phyloP scores from a whole-genome alignment of 2,888 invertebrate species.

The Gerris lacustris region DNA sequence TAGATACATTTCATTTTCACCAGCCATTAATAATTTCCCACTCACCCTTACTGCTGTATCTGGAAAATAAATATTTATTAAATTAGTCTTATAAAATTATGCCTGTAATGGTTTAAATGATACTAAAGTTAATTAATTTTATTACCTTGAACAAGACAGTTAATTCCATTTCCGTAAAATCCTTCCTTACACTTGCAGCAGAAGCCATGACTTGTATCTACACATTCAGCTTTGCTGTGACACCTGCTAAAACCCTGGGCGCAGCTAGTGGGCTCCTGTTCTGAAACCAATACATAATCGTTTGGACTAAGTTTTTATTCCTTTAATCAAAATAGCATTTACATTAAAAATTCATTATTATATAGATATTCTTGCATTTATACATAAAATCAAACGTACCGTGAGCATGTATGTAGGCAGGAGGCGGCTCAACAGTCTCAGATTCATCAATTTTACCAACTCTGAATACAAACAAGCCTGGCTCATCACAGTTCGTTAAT shows the following conservation, averaged over 20 bases:
- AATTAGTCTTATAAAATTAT: background rate
- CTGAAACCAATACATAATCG: background rate
- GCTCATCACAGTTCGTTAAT: constrained; percentile 70
- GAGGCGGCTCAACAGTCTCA: constrained; percentile 55
- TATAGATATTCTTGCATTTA: no score
- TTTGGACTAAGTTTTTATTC: no score
- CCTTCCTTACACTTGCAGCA: constrained; percentile 80
- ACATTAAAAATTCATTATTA: no score
- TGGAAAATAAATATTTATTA: constrained; percentile 34
- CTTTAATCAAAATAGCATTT: no score
- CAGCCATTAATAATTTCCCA: constrained; percentile 71
- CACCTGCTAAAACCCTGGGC: constrained; percentile 58
- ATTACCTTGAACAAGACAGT: constrained; percentile 65
- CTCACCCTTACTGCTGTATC: constrained; percentile 75
- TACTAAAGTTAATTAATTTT: background rate
- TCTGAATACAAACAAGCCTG: constrained; percentile 77
- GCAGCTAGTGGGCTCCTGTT: constrained; percentile 39
- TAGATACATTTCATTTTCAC: constrained; percentile 61
- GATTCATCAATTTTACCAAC: constrained; percentile 56
- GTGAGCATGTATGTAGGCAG: constrained; percentile 35
- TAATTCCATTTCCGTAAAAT: constrained; percentile 84
- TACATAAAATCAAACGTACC: no score
- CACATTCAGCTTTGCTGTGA: constrained; percentile 67
- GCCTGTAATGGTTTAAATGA: no score
- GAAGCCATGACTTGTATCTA: constrained; percentile 69